Base-by-base conservation (phyloP, 2,888 invertebrate species). In the Stenolophus ochropezus region DNA sequence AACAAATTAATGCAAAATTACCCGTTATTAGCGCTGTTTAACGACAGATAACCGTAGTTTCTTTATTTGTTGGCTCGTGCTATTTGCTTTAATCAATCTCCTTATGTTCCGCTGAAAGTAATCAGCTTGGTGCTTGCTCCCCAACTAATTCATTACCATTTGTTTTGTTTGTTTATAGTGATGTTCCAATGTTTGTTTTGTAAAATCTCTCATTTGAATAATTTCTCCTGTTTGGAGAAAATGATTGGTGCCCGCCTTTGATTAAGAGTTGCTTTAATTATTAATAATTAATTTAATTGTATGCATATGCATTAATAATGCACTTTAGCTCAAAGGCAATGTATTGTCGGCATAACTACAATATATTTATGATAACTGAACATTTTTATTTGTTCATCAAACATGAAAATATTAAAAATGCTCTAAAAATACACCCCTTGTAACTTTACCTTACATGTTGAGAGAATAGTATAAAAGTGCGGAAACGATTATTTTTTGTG, bases 181-280 rank as follows among this genome's bases (percentile, higher is more conserved):
- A 61, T 14, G 14, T 21, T 61, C 8, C n/a, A 8, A 25, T 56
- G 56, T 61, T 61, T 61, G 25, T 61, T 61, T 61, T 61, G 23
- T 61, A 61, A 61, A 61, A 61, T 61, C 25, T 61, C 61, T 61
- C 61, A 6, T 61, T 61, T 61, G 61, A 61, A 61, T 61, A 61
- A 61, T 61, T 61, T 61, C 61, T 61, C 61, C 61, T 61, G 61
- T 61, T 61, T 61, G 61, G 61, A 61, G 61, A 61, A 14, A 61
- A 8, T 61, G 23, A n/a, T 23, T 61, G 61, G 18, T 8, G 18
- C 8, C 11, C 5, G 56, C 1, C 56, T 21, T 11, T 16, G 53
- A 33, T 33, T 51, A 56, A 56, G 56, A 56, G 2, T 11, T 11
- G 3, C 20, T 56, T 25, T 61, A 25, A 61, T 61, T 61, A 61